Conservation (phyloP, 2,888 invertebrate genomes). For the Phoronis australis region DNA sequence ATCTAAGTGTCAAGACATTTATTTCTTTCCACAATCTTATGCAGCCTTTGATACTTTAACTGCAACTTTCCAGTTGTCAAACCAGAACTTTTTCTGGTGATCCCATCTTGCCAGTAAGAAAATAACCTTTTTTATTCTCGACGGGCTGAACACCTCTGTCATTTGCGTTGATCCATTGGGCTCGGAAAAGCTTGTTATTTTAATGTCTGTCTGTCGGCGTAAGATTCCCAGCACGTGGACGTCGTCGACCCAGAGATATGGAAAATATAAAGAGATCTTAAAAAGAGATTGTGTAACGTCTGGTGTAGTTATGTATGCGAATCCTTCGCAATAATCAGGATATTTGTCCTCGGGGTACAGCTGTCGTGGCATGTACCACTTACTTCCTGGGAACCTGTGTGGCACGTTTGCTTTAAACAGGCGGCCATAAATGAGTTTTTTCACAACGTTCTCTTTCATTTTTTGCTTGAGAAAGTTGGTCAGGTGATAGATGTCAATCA, state of each 20-base stretch:
- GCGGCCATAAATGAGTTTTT: slow-evolving; percentile 50
- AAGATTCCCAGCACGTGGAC: slow-evolving; percentile 78
- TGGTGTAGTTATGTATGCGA: slow-evolving; percentile 60
- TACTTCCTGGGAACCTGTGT: slow-evolving; percentile 49
- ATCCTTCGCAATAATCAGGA: slow-evolving; percentile 55
- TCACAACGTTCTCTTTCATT: no score
- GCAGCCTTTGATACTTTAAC: no score
- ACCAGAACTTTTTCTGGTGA: no score
- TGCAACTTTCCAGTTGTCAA: no score
- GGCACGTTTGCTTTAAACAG: slow-evolving; percentile 50
- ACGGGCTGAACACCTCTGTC: no score
- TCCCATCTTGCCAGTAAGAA: no score
- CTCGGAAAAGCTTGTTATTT: slow-evolving; percentile 34
- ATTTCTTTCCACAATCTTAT: no score
- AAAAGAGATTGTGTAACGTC: slow-evolving; percentile 61
- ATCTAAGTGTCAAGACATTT: no score
- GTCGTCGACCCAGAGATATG: slow-evolving; percentile 90
- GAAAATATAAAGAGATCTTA: slow-evolving; percentile 60
- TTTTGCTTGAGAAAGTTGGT: no score
- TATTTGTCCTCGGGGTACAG: slow-evolving; percentile 51
- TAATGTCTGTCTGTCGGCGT: slow-evolving; percentile 29
- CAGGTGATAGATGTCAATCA: no score
- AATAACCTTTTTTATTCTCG: no score
- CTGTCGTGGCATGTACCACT: slow-evolving; percentile 51
- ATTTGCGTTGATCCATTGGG: no score